Percentiles rank a stretch among this genome's conserved stretches.
Evolutionary conservation across 2,888 invertebrate species (phyloP).

Genomic region (Himalopsyche anomala): DNA sequence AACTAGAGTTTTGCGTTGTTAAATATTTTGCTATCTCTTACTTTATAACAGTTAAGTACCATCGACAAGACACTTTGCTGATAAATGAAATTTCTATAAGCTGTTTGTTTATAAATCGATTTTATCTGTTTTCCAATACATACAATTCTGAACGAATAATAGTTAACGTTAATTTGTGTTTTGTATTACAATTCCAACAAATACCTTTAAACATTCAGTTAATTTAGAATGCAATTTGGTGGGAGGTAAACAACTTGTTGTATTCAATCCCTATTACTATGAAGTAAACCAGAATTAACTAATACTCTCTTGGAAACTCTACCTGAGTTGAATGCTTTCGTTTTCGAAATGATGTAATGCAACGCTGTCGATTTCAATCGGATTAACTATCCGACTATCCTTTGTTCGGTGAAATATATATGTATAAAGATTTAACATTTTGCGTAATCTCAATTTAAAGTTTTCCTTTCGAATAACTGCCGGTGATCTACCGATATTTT

Average conservation of each 20-base stretch:
- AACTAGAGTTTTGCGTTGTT: too few relatives aligned
- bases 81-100: too few relatives aligned
- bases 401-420: slow-evolving; percentile 19
- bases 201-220: background rate
- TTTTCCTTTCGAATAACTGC: background rate
- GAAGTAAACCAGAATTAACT: slow-evolving; percentile 14
- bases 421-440: slow-evolving; percentile 1
- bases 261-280: slow-evolving; percentile 15
- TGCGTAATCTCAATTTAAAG: background rate
- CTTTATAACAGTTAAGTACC: too few relatives aligned
- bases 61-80: too few relatives aligned
- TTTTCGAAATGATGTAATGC: slow-evolving; percentile 36
- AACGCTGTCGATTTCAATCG: slow-evolving; percentile 17
- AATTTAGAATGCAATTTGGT: slow-evolving; percentile 29
- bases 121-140: too few relatives aligned
- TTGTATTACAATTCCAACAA: background rate
- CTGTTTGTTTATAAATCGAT: too few relatives aligned
- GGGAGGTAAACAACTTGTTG: slow-evolving; percentile 35
- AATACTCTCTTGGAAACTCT: slow-evolving; percentile 4
- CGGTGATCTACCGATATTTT: too few relatives aligned
- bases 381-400: background rate
- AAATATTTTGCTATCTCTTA: too few relatives aligned
- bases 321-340: slow-evolving; percentile 10
- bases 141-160: too few relatives aligned
- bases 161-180: too few relatives aligned